Percentiles rank a stretch among this genome's conserved stretches.
Evolutionary conservation across 2,888 invertebrate species (phyloP).

Genomic region (Dicranocentrus wangi): DNA sequence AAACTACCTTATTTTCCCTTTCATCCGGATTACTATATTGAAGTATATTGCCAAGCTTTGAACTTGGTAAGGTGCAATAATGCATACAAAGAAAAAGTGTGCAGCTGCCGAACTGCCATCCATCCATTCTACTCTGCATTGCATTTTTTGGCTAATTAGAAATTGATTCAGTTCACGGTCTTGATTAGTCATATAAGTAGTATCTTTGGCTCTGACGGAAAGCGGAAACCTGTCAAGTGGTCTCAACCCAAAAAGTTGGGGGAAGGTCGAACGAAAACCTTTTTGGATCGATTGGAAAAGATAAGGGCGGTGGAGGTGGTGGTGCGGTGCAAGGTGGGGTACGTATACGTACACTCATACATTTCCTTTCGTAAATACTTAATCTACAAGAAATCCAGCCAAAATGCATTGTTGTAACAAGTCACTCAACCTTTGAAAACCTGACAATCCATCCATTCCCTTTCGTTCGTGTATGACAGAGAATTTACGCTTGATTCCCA

Average conservation of each 20-base stretch:
- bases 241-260: background rate
- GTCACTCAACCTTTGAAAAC: too few species aligned
- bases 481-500: too few species aligned
- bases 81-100: too few species aligned
- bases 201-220: background rate
- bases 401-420: too few species aligned
- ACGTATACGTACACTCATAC: too few species aligned
- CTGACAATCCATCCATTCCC: too few species aligned
- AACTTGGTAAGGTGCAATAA: too few species aligned
- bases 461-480: too few species aligned
- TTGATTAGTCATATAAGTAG: constrained; percentile 24
- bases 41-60: too few species aligned
- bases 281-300: background rate
- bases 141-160: constrained; percentile 12
- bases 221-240: constrained; percentile 45
- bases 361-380: background rate
- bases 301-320: background rate
- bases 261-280: constrained; percentile 15
- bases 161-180: constrained; percentile 4
- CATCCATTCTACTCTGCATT: too few species aligned
- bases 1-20: background rate
- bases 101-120: too few species aligned
- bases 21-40: background rate
- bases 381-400: too few species aligned
- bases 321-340: background rate